phyloP scores from a whole-genome alignment of 2,113 vertebrate species.

The Laterallus jamaicensis region DNA sequence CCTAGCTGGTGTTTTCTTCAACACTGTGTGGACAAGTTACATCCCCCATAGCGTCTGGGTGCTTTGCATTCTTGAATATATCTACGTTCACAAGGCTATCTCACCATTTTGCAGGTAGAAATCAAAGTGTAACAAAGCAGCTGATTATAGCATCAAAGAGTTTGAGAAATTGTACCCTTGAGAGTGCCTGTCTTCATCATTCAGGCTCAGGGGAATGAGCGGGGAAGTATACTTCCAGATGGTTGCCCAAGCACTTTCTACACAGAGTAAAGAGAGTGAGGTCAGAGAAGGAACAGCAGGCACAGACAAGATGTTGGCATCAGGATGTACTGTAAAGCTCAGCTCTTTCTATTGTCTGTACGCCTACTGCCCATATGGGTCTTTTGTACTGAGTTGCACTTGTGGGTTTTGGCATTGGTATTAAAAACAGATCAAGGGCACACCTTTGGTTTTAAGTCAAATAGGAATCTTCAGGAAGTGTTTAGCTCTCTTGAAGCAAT shows the following conservation, averaged over 20 bases:
- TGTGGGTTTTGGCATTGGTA: neutral
- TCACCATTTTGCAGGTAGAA: neutral
- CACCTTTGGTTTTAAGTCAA: neutral
- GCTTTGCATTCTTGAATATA: neutral
- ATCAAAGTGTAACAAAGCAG: neutral
- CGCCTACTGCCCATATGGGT: neutral
- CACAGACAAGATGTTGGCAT: neutral
- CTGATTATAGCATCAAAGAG: neutral
- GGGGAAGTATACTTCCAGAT: neutral
- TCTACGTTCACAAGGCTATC: neutral
- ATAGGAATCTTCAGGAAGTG: neutral
- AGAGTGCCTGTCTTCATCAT: neutral
- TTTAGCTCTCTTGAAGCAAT: neutral
- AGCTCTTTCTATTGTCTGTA: neutral
- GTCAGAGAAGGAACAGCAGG: neutral
- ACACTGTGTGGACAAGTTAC: neutral
- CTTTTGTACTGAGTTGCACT: neutral
- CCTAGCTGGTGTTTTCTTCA: neutral
- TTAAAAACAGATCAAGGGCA: neutral
- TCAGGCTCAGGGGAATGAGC: neutral
- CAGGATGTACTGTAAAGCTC: neutral
- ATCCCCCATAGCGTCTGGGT: neutral
- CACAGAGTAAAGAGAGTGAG: neutral
- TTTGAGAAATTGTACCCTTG: neutral
- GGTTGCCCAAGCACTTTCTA: neutral